Base-by-base conservation (phyloP, 1,140 invertebrate genomes). In the Arion vulgaris region DNA sequence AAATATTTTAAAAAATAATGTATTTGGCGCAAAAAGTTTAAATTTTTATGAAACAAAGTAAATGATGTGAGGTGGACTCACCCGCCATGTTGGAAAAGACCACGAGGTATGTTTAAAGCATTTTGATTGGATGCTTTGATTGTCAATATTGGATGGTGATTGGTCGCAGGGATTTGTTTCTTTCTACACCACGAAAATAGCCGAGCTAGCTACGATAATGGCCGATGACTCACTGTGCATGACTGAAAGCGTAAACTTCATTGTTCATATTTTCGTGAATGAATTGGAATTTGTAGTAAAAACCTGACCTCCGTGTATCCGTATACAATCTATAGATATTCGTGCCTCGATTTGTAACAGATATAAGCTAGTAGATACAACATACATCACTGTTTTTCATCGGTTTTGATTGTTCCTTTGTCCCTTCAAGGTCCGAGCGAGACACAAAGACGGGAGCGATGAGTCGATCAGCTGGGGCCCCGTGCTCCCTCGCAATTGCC, bases 81-180 rank as follows among this genome's bases (percentile, higher is more conserved):
- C 91, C 91, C 91, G 91, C 91, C 91, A 91, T 91, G 86, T 91
- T 91, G 91, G 88, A 90, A 90, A 89, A 89, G 86, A 88, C 89
- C 89, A 90, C 90, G 87, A 88, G 88, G 86, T 89, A 85, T 90
- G 83, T 84, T 84, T 90, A 82, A 66, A 79, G 76, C 71, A 38
- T 82, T 86, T 75, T 89, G 86, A 91, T 91, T 91, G 90, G 90
- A 83, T 80, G 81, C 81, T 81, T 72, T 57, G 57, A 82, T 57
- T 83, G 83, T 80, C 79, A 81, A 79, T 85, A 72, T 77, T 82
- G 79, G 83, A 62, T 80, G 87, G 78, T 86, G 80, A 90, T 90
- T 90, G 89, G 89, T 84, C 66, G 79, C 62, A 77, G 78, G 53
- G 79, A 85, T 87, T 87, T 85, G 79, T 81, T 76, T 83, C 86